Evolutionary conservation across 2,888 invertebrate genomes (phyloP), one percentile per base, ranked within the genome.

Genomic region (Drosophila anomalipes): DNA sequence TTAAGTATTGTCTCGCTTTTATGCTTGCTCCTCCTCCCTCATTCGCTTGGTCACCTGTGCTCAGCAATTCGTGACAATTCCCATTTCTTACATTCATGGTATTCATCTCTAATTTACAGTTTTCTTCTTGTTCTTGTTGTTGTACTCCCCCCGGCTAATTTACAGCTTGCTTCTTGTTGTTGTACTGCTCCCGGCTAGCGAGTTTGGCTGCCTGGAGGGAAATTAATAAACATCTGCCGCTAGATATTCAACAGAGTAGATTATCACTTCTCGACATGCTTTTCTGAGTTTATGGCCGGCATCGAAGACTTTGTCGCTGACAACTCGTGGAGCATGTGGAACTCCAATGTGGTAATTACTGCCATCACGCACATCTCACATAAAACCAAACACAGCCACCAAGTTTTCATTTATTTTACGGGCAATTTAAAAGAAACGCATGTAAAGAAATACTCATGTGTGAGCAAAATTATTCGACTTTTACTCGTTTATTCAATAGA

Each of bases 231-330:
- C 66, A 79, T 70, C 64, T 74, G 70, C 65, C 66, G 70, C 70
- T 74, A 69, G 69, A 58, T 67, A 61, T 86, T 62, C 62, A 69
- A 75, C 83, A 70, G 61, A 47, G 77, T 62, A 81, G 81, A 87
- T 85, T 87, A 84, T 86, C 83, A 86, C 83, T 79, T 70, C 62
- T 59, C 82, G 82, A 79, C 83, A 86, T 84, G 83, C 70, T 79
- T 67, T 79, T 69, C 54, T 60, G 82, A 82, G 66, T 87, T 84
- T 85, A 82, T 80, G 84, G 73, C 82, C 69, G 84, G 72, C 83
- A 81, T 74, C 76, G 60, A 47, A 71, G 87, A 84, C 22, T 80
- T 79, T 87, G 81, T 85, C 74, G 83, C 62, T 70, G 83, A 81
- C 76, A 73, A 70, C 65, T 60, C 72, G 44, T 32, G 44, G 52